Evolutionary conservation across 2,113 vertebrate species (phyloP).

Genomic region (Dicaeum eximium): DNA sequence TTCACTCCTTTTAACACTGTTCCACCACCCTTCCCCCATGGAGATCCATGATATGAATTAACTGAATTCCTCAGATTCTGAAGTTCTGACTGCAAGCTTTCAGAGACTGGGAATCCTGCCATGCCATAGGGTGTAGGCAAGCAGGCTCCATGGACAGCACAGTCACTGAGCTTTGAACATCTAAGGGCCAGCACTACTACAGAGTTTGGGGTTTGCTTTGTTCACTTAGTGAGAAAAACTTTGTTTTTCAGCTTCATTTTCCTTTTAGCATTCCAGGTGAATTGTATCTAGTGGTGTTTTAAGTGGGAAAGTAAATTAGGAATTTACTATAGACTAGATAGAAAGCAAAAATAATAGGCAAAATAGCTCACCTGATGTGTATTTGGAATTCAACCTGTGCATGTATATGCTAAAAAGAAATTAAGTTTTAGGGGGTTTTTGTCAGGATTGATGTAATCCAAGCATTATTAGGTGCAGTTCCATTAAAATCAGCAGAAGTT

Average conservation of each 20-base stretch:
- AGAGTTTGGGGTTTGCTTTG: neutral
- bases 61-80: constrained; percentile 44
- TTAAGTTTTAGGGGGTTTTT: neutral
- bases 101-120: constrained; percentile 18
- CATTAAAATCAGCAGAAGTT: neutral
- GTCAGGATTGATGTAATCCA: neutral
- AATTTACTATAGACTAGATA: neutral
- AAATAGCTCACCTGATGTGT: neutral
- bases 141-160: neutral
- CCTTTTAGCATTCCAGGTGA: neutral
- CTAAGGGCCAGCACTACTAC: neutral
- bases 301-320: neutral
- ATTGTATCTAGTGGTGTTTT: neutral
- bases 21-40: neutral
- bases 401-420: neutral
- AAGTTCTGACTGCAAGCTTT: constrained; percentile 23
- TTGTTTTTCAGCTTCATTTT: neutral
- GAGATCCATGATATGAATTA: neutral
- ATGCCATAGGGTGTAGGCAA: constrained; percentile 2
- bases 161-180: neutral
- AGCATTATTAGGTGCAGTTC: neutral
- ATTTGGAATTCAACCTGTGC: neutral
- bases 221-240: neutral
- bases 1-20: neutral
- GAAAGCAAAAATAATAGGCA: neutral